Evolutionary conservation across 1,140 invertebrate genomes (phyloP).

Genomic region (Pachypeltis micranthus): DNA sequence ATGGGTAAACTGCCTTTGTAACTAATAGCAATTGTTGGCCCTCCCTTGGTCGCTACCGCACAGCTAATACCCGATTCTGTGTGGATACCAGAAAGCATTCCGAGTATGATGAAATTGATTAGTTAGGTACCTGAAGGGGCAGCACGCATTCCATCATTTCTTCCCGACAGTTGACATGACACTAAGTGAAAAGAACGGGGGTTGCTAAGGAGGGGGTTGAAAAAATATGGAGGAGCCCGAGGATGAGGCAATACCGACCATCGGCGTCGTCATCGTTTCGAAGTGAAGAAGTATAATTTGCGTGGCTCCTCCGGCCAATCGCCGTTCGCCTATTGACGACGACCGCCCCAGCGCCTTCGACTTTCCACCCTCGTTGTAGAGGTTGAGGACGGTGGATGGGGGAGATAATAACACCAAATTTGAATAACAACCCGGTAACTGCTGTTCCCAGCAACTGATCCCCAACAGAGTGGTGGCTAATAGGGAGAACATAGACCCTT

Average conservation of each 20-base stretch:
- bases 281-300: too few relatives aligned
- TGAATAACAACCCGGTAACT: not conserved
- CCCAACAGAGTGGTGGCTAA: too few relatives aligned
- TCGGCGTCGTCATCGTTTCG: not conserved
- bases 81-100: too few relatives aligned
- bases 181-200: not conserved
- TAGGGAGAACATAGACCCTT: too few relatives aligned
- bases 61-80: too few relatives aligned
- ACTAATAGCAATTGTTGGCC: too few relatives aligned
- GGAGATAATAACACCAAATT: conserved; percentile 3
- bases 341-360: too few relatives aligned
- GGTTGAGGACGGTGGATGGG: not conserved
- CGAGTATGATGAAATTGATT: too few relatives aligned
- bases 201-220: not conserved
- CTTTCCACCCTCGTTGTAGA: too few relatives aligned
- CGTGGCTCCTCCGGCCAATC: not conserved
- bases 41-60: too few relatives aligned
- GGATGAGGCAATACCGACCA: not conserved
- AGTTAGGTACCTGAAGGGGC: not conserved
- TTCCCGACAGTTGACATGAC: not conserved
- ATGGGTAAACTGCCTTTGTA: too few relatives aligned
- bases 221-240: not conserved
- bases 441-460: too few relatives aligned
- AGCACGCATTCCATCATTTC: not conserved
- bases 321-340: not conserved